These are phyloP conservation scores for Metopia argyrocephala DNA, from an alignment of 2,888 invertebrate species.

Conservation along the genomic window DNA sequence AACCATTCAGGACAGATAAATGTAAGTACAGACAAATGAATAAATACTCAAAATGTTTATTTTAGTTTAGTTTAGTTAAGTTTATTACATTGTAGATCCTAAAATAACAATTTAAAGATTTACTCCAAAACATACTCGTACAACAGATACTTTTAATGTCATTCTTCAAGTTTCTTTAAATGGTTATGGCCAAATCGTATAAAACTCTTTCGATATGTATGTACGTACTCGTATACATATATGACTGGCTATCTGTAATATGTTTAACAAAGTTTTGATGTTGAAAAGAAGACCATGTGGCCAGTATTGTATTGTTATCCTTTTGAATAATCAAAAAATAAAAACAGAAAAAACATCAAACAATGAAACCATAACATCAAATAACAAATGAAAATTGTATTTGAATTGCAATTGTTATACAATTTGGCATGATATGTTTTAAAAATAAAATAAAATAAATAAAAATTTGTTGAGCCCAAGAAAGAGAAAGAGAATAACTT, in stretches of 20 bases:
- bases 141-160: not conserved
- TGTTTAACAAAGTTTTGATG: no score
- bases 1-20: not conserved
- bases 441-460: constrained; percentile 50
- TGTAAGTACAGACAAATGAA: not conserved
- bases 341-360: constrained; percentile 57
- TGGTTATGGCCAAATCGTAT: constrained; percentile 9
- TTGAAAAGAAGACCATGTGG: constrained; percentile 34
- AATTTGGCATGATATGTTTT: constrained; percentile 52
- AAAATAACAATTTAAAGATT: constrained; percentile 63
- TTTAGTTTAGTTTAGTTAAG: constrained; percentile 51
- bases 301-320: constrained; percentile 42
- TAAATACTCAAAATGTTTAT: constrained; percentile 34
- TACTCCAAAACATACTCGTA: constrained; percentile 34
- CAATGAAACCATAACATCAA: constrained; percentile 60
- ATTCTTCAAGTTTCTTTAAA: no score
- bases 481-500: not conserved
- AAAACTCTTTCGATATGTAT: not conserved
- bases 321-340: constrained; percentile 36
- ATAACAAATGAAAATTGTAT: constrained; percentile 53
- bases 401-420: not conserved
- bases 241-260: no score
- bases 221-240: not conserved
- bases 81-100: constrained; percentile 54
- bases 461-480: constrained; percentile 28